These are phyloP conservation scores for Desoria tigrina DNA, from an alignment of 2,888 invertebrate genomes.

Conservation along the genomic window DNA sequence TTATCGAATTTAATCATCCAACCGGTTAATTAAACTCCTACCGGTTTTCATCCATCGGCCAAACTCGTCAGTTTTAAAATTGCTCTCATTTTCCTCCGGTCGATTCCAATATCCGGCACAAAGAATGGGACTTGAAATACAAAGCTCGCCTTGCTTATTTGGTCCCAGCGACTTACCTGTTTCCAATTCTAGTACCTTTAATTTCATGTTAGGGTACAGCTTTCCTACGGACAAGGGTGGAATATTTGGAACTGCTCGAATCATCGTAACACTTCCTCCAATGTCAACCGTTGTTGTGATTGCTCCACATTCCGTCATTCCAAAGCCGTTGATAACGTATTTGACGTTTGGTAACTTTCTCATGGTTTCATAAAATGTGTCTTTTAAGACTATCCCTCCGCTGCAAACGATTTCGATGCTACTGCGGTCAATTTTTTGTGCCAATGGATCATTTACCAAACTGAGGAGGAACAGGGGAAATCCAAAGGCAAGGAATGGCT, in stretches of 20 bases:
- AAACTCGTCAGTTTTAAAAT: constrained; percentile 23
- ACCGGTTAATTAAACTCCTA: neutral
- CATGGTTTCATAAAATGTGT: constrained; percentile 35
- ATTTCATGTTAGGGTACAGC: constrained; percentile 42
- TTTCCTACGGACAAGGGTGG: constrained; percentile 41
- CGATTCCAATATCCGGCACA: constrained; percentile 46
- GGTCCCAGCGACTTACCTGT: constrained; percentile 46
- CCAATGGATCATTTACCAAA: constrained; percentile 43
- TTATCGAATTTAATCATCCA: neutral
- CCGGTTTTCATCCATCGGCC: constrained; percentile 15
- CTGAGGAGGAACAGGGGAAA: constrained; percentile 46
- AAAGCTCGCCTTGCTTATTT: constrained; percentile 43
- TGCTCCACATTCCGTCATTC: constrained; percentile 51
- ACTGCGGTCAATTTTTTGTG: constrained; percentile 41
- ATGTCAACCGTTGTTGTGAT: constrained; percentile 50
- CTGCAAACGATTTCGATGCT: constrained; percentile 41
- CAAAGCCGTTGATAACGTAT: constrained; percentile 31
- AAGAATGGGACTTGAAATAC: constrained; percentile 46
- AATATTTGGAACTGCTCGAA: constrained; percentile 39
- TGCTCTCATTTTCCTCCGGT: constrained; percentile 41
- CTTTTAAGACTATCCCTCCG: constrained; percentile 47
- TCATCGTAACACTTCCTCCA: constrained; percentile 27
- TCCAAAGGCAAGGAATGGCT: constrained; percentile 49
- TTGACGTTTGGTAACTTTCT: constrained; percentile 9
- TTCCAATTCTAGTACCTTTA: constrained; percentile 47